Evolutionary conservation across 2,113 vertebrate species (phyloP), one percentile per base, ranked within the genome.

Genomic region (Pelusios castaneus): DNA sequence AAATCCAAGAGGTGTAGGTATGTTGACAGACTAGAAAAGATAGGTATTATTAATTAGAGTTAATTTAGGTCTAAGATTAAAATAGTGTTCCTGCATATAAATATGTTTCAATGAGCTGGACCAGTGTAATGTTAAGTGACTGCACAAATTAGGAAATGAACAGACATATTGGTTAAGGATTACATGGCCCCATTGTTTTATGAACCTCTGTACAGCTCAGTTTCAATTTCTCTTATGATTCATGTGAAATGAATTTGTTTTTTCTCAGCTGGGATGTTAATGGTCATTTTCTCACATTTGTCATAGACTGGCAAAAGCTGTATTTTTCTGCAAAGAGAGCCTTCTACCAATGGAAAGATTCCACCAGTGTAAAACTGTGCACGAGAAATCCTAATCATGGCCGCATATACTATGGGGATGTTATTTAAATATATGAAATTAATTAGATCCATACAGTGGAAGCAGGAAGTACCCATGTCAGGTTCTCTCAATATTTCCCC

Each of bases 1-100:
- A 97, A 96, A 97, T 96, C 84, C 93, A 96, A 97, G 88, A 98
- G 97, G 96, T 97, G 88, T 94, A 84, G 92, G 43, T 94, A 82
- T 97, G 89, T 97, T 98, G 96, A 97, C 97, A 97, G 92, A 93
- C 58, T 79, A 79, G 91, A 89, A 95, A 94, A 92, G 90, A 91
- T 97, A 94, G 89, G 84, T 91, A 95, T 96, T 96, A 96, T 97
- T 98, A 98, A 98, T 98, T 97, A 97, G 97, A 96, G 95, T 84
- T 95, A 97, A 97, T 97, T 95, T 95, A 97, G 95, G 85, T 96
- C 93, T 94, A 95, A 96, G 94, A 97, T 98, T 96, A 96, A 97
- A 97, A 97, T 84, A 96, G 96, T 96, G 96, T 51, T 79, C 70
- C 88, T 91, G 97, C 97, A 97, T 97, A 96, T 96, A 94, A 96